Percentiles rank a stretch among this genome's conserved stretches.
phyloP scores from a whole-genome alignment of 2,797 vertebrate genomes.

The Melanotaenia parkinsoni region DNA sequence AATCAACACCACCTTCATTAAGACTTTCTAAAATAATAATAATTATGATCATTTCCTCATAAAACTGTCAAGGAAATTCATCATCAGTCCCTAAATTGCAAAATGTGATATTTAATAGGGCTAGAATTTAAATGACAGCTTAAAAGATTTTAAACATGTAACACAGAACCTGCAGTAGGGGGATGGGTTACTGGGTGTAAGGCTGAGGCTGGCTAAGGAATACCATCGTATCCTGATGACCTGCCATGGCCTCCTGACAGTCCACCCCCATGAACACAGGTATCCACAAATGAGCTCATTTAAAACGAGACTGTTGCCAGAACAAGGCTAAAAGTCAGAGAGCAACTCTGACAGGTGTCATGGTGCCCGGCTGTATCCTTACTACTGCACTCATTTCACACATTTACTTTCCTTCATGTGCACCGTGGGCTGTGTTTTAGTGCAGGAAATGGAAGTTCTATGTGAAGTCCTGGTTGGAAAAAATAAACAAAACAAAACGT shows the following conservation, averaged over 20 bases:
- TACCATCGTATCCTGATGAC: conserved; percentile 15
- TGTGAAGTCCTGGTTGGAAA: conserved; percentile 4
- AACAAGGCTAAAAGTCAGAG: conserved; percentile 62
- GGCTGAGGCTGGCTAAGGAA: conserved; percentile 22
- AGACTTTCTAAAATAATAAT: not conserved
- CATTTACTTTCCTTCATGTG: conserved; percentile 24
- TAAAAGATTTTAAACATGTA: not conserved
- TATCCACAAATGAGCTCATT: conserved; percentile 77
- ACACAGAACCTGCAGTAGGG: conserved; percentile 7
- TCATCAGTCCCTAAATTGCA: not conserved
- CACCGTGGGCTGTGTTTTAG: conserved; percentile 2
- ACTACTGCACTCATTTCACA: conserved; percentile 27
- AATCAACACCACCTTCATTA: conserved; percentile 22
- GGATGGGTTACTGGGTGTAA: conserved; percentile 1
- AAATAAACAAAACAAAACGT: not conserved
- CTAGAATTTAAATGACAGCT: conserved; percentile 1
- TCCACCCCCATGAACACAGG: conserved; percentile 52
- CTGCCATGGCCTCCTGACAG: conserved; percentile 59
- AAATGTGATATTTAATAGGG: not conserved
- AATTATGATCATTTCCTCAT: not conserved
- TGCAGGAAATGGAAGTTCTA: conserved; percentile 10
- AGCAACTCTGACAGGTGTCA: conserved; percentile 65
- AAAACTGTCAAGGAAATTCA: not conserved
- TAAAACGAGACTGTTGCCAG: conserved; percentile 57
- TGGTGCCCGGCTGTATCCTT: conserved; percentile 34